Base-by-base conservation (phyloP, 2,888 invertebrate genomes). In the Crepidodera aurea region DNA sequence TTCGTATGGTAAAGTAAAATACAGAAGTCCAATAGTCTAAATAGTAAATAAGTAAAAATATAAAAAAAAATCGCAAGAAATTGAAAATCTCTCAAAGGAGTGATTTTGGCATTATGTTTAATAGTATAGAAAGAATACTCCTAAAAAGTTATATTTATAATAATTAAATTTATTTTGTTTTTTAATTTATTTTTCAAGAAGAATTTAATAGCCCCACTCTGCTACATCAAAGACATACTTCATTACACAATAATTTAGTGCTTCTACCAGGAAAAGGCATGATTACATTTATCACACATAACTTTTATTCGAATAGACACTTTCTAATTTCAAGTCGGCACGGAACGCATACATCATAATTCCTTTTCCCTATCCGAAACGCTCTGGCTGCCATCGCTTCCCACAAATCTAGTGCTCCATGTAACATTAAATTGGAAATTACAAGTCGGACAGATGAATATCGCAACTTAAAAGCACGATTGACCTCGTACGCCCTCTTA, bases 401-500 rank as follows among this genome's bases (percentile, higher is more conserved):
- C 27, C 51, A 44, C 51, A 57, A 48, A 57, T 62, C 51, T 51
- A 53, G 51, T 50, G 27, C 37, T 29, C 18, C 54, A 44, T 48
- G 56, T 56, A 65, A 48, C 57, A 57, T 57, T 60, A 63, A 63
- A 62, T 65, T 46, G 54, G 57, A 60, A 54, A 63, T 62, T 62
- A 62, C 65, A 60, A 65, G 62, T 56, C 59, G 51, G 59, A 60
- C 61, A 65, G 62, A 65, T 65, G 54, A 62, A 60, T 65, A 65
- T 65, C 61, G 58, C 48, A 22, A 54, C 37, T 48, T 54, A 58
- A 60, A 32, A 60, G 64, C 68, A 68, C 66, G 68, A 68, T 66
- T 67, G 69, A 69, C 69, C 69, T 60, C 39, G 18, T 39, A 62
- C 60, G 64, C 67, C 67, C 65, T 59, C 65, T 67, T 66, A 64